Conservation (phyloP, 2,797 vertebrate genomes). For the Sebastes jordani region DNA sequence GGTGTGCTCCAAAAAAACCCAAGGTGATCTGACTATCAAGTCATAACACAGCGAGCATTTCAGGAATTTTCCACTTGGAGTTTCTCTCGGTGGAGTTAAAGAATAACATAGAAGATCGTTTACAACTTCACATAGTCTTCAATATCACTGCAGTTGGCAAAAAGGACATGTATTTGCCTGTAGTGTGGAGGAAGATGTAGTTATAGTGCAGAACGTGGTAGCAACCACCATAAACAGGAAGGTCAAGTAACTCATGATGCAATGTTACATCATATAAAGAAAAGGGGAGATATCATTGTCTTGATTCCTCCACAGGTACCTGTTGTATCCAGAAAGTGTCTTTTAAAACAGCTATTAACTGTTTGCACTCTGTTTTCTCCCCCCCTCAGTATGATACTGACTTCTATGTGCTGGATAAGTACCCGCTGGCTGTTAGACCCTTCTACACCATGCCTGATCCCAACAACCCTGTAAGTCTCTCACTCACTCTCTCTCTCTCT, state of each 20-base stretch:
- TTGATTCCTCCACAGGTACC: not conserved
- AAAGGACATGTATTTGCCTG: too few species aligned
- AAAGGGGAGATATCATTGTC: not conserved
- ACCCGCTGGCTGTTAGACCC: constrained; percentile 95
- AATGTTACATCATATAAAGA: not conserved
- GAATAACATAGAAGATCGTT: not conserved
- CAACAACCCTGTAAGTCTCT: constrained; percentile 87
- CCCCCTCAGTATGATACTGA: constrained; percentile 95
- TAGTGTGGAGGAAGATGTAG: not conserved
- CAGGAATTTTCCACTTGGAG: not conserved
- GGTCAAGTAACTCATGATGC: not conserved
- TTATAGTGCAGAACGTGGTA: not conserved
- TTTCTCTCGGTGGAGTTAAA: not conserved
- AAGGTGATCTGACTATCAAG: not conserved
- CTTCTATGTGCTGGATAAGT: constrained; percentile 99
- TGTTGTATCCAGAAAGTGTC: not conserved
- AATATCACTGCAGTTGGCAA: not conserved
- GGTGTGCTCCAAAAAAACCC: not conserved
- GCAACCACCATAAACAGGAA: not conserved
- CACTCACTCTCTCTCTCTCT: not conserved
- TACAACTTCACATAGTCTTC: not conserved
- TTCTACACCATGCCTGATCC: constrained; percentile 99
- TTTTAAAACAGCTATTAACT: not conserved
- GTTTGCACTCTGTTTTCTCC: constrained; percentile 3
- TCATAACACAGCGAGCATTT: not conserved